Evolutionary conservation across 2,888 invertebrate species (phyloP).

Genomic region (Parnassius smintheus): DNA sequence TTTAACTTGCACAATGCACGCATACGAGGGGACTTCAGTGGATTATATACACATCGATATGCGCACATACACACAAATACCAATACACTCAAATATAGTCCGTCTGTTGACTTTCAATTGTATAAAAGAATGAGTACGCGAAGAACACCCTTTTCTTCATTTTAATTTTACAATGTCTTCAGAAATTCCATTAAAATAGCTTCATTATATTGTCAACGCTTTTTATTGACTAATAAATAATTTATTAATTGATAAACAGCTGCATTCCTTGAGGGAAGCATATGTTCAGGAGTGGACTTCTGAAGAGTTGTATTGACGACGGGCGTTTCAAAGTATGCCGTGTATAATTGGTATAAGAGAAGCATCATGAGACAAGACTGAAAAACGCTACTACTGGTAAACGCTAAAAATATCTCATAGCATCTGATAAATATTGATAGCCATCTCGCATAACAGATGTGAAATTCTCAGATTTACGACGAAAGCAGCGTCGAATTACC

Average conservation of each 20-base stretch:
- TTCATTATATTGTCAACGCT: conserved; percentile 12
- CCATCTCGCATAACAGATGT: too few relatives aligned
- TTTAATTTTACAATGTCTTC: conserved; percentile 12
- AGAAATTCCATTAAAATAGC: conserved; percentile 16
- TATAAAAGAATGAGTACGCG: neutral
- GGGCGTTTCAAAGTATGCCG: too few relatives aligned
- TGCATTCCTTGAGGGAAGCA: too few relatives aligned
- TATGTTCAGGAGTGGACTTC: too few relatives aligned
- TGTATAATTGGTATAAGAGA: too few relatives aligned
- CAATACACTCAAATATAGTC: conserved; percentile 8
- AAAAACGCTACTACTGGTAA: too few relatives aligned
- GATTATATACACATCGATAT: conserved; percentile 11
- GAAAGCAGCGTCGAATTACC: too few relatives aligned
- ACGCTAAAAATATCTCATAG: too few relatives aligned
- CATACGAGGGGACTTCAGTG: conserved; percentile 26
- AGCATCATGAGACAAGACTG: too few relatives aligned
- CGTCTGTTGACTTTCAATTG: conserved; percentile 13
- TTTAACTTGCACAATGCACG: conserved; percentile 28
- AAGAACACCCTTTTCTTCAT: neutral
- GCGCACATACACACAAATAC: conserved; percentile 12
- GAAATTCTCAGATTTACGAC: too few relatives aligned
- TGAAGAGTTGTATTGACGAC: too few relatives aligned
- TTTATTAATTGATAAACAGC: neutral
- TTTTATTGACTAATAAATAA: conserved; percentile 6
- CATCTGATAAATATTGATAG: too few relatives aligned